Evolutionary conservation across 2,113 vertebrate species (phyloP).

Genomic region (Solea solea): DNA sequence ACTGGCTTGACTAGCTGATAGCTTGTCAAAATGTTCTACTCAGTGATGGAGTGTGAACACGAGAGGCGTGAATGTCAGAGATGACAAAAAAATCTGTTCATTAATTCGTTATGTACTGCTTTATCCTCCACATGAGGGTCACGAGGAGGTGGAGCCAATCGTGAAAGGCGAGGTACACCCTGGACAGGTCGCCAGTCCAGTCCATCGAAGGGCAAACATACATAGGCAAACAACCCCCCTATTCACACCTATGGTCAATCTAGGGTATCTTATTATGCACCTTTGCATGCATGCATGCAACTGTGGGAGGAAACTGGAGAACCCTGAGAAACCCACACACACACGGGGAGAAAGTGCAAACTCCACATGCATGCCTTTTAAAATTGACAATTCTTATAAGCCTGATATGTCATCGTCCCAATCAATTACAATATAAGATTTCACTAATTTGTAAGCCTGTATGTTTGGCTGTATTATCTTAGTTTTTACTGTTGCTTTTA

Average conservation of each 20-base stretch:
- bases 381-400: background rate
- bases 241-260: no score
- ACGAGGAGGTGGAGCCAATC: no score
- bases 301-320: background rate
- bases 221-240: no score
- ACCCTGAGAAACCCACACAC: background rate
- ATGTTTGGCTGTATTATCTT: background rate
- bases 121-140: no score
- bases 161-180: no score
- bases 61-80: conserved; percentile 23
- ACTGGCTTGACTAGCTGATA: conserved; percentile 53
- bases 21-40: conserved; percentile 63
- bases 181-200: no score
- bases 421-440: background rate
- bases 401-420: background rate
- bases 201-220: no score
- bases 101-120: no score
- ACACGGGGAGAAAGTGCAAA: no score
- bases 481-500: conserved; percentile 7
- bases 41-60: conserved; percentile 45
- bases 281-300: no score
- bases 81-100: conserved; percentile 18
- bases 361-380: no score
- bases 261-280: no score
- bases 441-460: background rate